Base-by-base conservation (phyloP, 2,888 invertebrate species). In the Ganaspis brasiliensis region DNA sequence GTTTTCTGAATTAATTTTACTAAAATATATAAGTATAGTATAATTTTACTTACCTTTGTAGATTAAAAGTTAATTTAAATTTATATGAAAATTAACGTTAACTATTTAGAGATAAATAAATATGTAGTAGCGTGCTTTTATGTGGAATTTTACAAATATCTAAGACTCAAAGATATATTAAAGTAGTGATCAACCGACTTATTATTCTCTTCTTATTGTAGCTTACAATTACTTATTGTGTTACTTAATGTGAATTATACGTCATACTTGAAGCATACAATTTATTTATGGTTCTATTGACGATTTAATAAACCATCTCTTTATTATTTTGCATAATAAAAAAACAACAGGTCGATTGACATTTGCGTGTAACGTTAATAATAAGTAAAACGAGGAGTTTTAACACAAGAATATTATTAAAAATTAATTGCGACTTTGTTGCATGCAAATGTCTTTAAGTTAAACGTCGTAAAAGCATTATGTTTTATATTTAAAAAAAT, bases 161-260 rank as follows among this genome's bases (percentile, higher is more conserved):
- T n/a, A 8, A 45, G 24, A 24, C 67, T 24, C 14, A 9, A 16
- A 67, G 26, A 49, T n/a, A 26, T 45, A 63, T 37, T 37, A 63
- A 49, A 67, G 8, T 67, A 12, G n/a, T 45, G 26, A 45, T 49
- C 45, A 45, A 10, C 37, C 14, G 21, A 40, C 21, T 63, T 24
- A 45, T 63, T 63, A 24, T 67, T 67, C 45, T 26, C n/a, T 67
- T n/a, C 10, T 67, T 45, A 67, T n/a, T 10, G 10, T 45, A 67
- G 45, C 26, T 67, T 45, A 45, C 45, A 24, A 67, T 67, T 67
- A 26, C 45, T 49, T 67, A 49, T 26, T 45, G 24, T 67, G 67
- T 67, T 67, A 67, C 67, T 67, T 67, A 67, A 67, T 67, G 67
- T 26, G 67, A 49, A 24, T 67, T 67, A 67, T 67, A 24, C 26